Conservation (phyloP, 2,888 invertebrate species). For the Eucera pruinosa region DNA sequence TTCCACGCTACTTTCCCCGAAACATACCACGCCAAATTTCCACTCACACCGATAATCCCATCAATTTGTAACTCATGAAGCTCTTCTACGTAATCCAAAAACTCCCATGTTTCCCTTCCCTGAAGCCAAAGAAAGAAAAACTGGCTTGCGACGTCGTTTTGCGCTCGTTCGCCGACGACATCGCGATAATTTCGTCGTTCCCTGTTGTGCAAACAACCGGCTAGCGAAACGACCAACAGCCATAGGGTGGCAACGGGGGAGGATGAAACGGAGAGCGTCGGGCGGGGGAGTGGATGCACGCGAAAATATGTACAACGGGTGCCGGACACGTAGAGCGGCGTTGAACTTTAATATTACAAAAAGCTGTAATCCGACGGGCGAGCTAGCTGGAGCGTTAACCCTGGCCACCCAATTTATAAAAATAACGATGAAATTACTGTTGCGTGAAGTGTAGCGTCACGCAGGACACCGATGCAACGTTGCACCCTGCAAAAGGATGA, state of each 20-base stretch:
- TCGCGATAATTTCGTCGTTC: constrained; percentile 57
- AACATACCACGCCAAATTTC: too few relatives aligned
- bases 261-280: constrained; percentile 21
- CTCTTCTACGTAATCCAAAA: neutral
- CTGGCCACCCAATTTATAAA: constrained; percentile 83
- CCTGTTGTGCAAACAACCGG: constrained; percentile 49
- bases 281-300: constrained; percentile 20
- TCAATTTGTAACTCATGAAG: neutral
- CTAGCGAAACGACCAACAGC: constrained; percentile 22
- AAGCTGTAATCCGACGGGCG: constrained; percentile 81
- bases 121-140: neutral
- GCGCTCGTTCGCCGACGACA: constrained; percentile 36
- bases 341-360: constrained; percentile 80
- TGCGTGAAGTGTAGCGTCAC: constrained; percentile 80
- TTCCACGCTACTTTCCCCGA: too few relatives aligned
- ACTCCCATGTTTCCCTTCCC: neutral
- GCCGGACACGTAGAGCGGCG: constrained; percentile 60
- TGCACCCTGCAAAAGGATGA: constrained; percentile 74
- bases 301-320: constrained; percentile 58
- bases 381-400: constrained; percentile 82
- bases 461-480: constrained; percentile 75
- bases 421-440: constrained; percentile 84
- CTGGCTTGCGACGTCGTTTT: constrained; percentile 2
- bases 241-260: neutral
- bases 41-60: neutral